Evolutionary conservation across 2,113 vertebrate species (phyloP).

Genomic region (Xyrauchen texanus): DNA sequence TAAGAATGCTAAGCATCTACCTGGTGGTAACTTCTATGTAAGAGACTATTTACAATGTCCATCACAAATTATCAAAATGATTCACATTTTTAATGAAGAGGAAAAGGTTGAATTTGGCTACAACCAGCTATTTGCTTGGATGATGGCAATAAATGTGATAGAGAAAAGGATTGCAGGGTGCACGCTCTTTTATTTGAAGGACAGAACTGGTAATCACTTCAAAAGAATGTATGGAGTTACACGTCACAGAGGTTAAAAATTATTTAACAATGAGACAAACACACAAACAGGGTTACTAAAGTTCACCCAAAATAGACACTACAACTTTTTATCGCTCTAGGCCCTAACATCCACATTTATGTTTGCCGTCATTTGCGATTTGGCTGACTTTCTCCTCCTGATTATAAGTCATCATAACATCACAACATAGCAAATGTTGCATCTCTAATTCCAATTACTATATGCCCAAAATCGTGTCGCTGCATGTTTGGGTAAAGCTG

Average conservation of each 20-base stretch:
- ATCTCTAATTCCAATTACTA: too few species aligned
- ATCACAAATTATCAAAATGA: too few species aligned
- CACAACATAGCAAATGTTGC: too few species aligned
- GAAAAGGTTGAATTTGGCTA: neutral
- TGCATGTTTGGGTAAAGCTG: too few species aligned
- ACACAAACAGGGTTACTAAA: neutral
- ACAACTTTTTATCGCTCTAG: neutral
- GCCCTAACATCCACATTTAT: neutral
- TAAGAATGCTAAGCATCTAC: neutral
- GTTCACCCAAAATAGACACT: neutral
- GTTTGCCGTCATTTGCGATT: neutral
- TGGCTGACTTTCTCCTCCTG: neutral
- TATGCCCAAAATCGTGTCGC: too few species aligned
- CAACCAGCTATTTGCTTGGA: neutral
- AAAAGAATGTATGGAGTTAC: slow-evolving; percentile 12
- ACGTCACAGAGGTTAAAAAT: neutral
- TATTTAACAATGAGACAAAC: neutral
- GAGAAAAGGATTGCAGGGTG: neutral
- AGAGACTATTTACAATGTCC: too few species aligned
- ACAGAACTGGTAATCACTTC: slow-evolving; percentile 33
- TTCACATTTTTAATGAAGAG: too few species aligned
- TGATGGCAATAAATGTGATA: neutral
- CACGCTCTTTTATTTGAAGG: neutral
- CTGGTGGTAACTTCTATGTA: neutral
- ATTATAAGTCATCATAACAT: slow-evolving; percentile 18